Base-by-base conservation (phyloP, 2,797 vertebrate genomes). In the Sebastes alutus region DNA sequence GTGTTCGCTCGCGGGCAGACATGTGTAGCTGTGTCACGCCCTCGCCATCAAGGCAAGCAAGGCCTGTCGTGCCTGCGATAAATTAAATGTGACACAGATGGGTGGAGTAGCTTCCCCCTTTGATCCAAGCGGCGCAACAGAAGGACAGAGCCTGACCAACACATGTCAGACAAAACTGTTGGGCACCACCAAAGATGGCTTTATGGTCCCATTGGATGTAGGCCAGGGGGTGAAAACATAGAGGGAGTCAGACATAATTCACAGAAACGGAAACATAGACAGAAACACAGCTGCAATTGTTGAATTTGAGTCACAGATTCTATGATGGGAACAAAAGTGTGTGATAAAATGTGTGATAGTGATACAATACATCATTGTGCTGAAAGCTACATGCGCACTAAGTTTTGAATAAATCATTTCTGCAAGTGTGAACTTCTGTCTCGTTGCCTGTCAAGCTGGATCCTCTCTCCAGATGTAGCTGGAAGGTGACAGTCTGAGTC, bases 101-200 rank as follows among this genome's bases (percentile, higher is more conserved):
- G 90, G 92, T 79, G 92, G 88, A 89, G 92, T 72, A 83, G 80
- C 78, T 22, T 81, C 87, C 82, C 81, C 72, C 87, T 92, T 94
- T 94, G 92, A 94, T 93, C 85, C 86, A 87, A 90, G 72, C 42
- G 4, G 85, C 38, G 88, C 90, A 89, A 76, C 92, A 94, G 92
- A 93, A 93, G 92, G 92, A 86, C 81, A 63, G 81, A 88, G 84
- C 74, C 90, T 87, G 89, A 92, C 90, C 88, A 93, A 92, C 93
- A 94, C 93, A 90, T 94, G 92, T 94, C 91, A 87, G 87, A 94
- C 93, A 92, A 94, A 95, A 95, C 92, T 93, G 93, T 93, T 92
- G 91, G 92, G 68, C 91, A 90, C 77, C 79, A 79, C 87, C 81
- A 88, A 87, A 89, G 86, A 84, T 76, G 79, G 79, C 78, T 59